Evolutionary conservation across 2,797 vertebrate species (phyloP).

Genomic region (Paratrypauchen microcephalus): DNA sequence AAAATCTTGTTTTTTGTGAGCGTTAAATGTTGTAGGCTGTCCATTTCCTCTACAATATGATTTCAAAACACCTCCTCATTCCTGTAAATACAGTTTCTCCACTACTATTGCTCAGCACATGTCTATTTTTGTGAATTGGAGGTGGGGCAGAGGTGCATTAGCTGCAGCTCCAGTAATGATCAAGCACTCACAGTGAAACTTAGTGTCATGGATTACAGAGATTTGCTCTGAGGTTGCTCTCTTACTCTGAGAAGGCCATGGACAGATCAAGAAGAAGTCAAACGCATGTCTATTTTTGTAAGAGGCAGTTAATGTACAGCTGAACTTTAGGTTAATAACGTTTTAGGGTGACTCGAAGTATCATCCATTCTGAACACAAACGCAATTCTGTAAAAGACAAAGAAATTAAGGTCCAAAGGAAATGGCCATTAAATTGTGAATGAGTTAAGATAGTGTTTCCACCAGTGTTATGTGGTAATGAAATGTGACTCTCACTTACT

Average conservation of each 20-base stretch:
- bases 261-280: slow-evolving; percentile 22
- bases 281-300: slow-evolving; percentile 19
- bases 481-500: not conserved
- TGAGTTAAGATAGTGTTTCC: not conserved
- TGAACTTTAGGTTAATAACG: not conserved
- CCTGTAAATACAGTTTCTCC: not conserved
- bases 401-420: not conserved
- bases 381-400: not conserved
- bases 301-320: slow-evolving; percentile 9
- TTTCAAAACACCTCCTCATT: not conserved
- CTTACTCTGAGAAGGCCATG: slow-evolving; percentile 14
- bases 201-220: slow-evolving; percentile 22
- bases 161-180: slow-evolving; percentile 13
- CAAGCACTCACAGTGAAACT: slow-evolving; percentile 10
- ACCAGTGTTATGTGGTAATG: not conserved
- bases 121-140: slow-evolving; percentile 3
- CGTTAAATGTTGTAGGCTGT: no score
- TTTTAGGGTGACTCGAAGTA: slow-evolving; percentile 3
- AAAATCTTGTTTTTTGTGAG: no score
- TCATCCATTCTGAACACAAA: not conserved
- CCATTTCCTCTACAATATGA: no score
- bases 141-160: slow-evolving; percentile 17
- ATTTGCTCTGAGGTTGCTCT: slow-evolving; percentile 14
- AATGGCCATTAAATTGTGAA: not conserved
- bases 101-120: not conserved